Percentiles rank a stretch among this genome's conserved stretches.
phyloP scores from a whole-genome alignment of 2,113 vertebrate species.

The Mesoclemmys tuberculata region DNA sequence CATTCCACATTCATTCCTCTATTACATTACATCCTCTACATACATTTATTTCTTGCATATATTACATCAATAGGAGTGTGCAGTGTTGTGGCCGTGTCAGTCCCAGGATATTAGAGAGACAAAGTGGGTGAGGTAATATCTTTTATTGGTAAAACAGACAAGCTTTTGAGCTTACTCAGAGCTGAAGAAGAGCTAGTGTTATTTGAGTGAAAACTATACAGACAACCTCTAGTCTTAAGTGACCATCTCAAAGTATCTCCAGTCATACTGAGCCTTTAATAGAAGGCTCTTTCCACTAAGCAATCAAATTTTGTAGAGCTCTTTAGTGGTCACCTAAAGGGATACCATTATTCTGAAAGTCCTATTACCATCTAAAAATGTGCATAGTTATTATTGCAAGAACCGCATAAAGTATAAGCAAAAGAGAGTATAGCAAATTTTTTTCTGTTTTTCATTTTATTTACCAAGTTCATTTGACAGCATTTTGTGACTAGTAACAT shows the following conservation, averaged over 20 bases:
- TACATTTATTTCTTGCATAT: not conserved
- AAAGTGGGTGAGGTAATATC: not conserved
- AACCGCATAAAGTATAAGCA: fast-evolving
- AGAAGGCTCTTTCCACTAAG: not conserved
- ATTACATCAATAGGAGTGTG: not conserved
- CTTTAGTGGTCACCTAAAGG: not conserved
- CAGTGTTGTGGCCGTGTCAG: not conserved
- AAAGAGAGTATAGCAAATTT: not conserved
- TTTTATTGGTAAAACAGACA: not conserved
- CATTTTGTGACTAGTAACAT: fast-evolving
- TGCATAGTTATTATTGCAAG: not conserved
- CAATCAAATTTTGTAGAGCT: fast-evolving
- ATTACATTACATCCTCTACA: not conserved
- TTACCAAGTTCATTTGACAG: not conserved
- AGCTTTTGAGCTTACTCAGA: not conserved
- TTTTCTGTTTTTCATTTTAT: not conserved
- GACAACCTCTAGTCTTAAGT: not conserved
- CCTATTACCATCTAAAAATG: not conserved
- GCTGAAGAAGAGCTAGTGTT: not conserved
- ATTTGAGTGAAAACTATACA: not conserved
- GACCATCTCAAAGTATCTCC: not conserved
- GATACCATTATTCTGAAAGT: not conserved
- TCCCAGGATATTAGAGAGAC: not conserved
- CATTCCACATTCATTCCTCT: not conserved
- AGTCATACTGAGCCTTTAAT: not conserved